These are phyloP conservation scores for Phasia obesa DNA, from an alignment of 2,888 invertebrate species.

Conservation along the genomic window DNA sequence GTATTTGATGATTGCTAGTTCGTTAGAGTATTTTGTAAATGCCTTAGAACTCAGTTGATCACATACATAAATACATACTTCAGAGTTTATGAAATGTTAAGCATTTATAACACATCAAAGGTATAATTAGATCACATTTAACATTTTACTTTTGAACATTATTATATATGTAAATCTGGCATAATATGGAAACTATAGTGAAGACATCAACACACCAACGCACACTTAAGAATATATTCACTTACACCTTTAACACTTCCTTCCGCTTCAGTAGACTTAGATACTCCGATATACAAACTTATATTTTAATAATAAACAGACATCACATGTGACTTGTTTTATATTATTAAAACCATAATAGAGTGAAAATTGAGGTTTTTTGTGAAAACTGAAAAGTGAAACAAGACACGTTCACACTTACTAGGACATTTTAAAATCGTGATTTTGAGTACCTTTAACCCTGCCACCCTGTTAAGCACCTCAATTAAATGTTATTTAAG, in stretches of 20 bases:
- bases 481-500: too few species aligned
- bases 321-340: conserved; percentile 38
- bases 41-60: conserved; percentile 3
- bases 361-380: conserved; percentile 55
- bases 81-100: conserved; percentile 55
- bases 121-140: conserved; percentile 68
- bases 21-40: neutral
- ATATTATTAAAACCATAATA: conserved; percentile 50
- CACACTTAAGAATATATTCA: neutral
- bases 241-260: conserved; percentile 27
- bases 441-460: neutral
- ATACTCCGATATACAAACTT: neutral
- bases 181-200: conserved; percentile 44
- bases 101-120: conserved; percentile 56
- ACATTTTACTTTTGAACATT: conserved; percentile 65
- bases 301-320: neutral
- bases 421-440: neutral
- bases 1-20: neutral
- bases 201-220: conserved; percentile 6
- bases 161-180: conserved; percentile 67
- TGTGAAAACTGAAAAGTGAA: conserved; percentile 4
- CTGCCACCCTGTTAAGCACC: neutral
- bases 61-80: conserved; percentile 8
- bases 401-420: conserved; percentile 25
- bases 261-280: neutral